A percentile compares a stretch with the other conserved stretches of the same genome.
Evolutionary conservation across 2,797 vertebrate species (phyloP).

Genomic region (Hoplostethus atlanticus): DNA sequence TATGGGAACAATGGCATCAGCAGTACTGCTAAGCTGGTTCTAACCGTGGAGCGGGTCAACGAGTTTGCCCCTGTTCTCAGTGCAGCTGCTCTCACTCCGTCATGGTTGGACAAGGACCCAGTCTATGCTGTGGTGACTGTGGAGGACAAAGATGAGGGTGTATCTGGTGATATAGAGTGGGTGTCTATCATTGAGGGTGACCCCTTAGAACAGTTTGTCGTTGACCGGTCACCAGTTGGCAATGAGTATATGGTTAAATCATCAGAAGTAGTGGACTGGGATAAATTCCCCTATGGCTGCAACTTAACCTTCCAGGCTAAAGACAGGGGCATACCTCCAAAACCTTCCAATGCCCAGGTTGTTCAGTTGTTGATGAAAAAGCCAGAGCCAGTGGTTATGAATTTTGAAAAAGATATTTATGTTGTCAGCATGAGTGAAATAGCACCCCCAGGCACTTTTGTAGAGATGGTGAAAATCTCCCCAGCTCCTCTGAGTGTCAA

Average conservation of each 20-base stretch:
- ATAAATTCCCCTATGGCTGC: constrained; percentile 89
- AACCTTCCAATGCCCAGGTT: constrained; percentile 89
- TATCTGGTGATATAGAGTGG: constrained; percentile 93
- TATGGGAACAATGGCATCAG: constrained; percentile 94
- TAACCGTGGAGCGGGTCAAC: constrained; percentile 90
- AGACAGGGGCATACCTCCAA: constrained; percentile 93
- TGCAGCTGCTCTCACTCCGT: constrained; percentile 83
- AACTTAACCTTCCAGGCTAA: constrained; percentile 97
- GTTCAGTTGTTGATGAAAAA: constrained; percentile 88
- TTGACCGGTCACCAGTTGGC: constrained; percentile 88
- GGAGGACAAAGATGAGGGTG: constrained; percentile 92
- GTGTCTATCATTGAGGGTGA: constrained; percentile 94
- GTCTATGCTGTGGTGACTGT: constrained; percentile 89
- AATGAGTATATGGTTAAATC: constrained; percentile 93
- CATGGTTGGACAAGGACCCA: constrained; percentile 87
- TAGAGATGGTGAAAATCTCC: constrained; percentile 89
- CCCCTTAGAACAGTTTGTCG: constrained; percentile 89
- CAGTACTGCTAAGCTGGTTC: constrained; percentile 91
- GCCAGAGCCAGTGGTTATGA: constrained; percentile 83
- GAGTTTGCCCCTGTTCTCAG: constrained; percentile 88
- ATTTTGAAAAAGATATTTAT: constrained; percentile 92
- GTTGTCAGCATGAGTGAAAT: constrained; percentile 92
- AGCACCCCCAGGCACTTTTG: constrained; percentile 91
- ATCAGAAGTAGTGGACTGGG: constrained; percentile 86
- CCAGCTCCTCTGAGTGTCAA: constrained; percentile 86